Evolutionary conservation across 2,113 vertebrate genomes (phyloP).

Genomic region (Callionymus lyra): DNA sequence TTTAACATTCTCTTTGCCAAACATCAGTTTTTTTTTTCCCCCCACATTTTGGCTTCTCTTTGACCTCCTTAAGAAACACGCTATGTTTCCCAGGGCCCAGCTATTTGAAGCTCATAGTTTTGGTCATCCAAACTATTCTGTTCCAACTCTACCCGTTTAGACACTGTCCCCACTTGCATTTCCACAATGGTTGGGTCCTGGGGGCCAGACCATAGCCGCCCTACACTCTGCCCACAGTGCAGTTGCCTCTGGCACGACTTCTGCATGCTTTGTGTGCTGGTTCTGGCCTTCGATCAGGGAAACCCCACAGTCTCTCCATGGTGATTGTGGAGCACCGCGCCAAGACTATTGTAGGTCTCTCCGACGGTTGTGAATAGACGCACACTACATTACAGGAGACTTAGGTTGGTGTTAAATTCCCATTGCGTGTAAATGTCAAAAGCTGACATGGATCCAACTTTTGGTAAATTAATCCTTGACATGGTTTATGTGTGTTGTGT

Average conservation of each 20-base stretch:
- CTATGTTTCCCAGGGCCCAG: conserved; percentile 67
- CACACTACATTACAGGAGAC: conserved; percentile 48
- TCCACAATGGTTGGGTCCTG: conserved; percentile 66
- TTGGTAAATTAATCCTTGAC: conserved; percentile 38
- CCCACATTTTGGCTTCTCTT: conserved; percentile 48
- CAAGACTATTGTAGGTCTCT: conserved; percentile 59
- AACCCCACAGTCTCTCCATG: conserved; percentile 66
- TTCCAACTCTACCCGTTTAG: conserved; percentile 58
- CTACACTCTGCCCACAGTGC: conserved; percentile 56
- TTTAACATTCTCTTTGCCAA: conserved; percentile 55
- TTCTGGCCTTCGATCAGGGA: conserved; percentile 63
- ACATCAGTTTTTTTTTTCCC: conserved; percentile 39
- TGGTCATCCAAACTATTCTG: conserved; percentile 64
- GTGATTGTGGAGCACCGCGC: conserved; percentile 50
- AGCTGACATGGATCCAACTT: conserved; percentile 49
- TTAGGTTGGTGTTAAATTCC: conserved; percentile 39
- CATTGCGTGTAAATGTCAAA: conserved; percentile 32
- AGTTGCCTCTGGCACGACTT: conserved; percentile 61
- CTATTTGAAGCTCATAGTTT: conserved; percentile 71
- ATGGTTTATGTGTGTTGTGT: conserved; percentile 38
- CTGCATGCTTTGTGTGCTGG: conserved; percentile 65
- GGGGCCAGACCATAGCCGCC: conserved; percentile 64
- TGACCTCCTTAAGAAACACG: conserved; percentile 64
- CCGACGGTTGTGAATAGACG: conserved; percentile 54
- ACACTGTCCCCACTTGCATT: conserved; percentile 64